A percentile compares a stretch with the other conserved stretches of the same genome.
These are phyloP conservation scores for Chaenodraco wilsoni DNA, from an alignment of 2,797 vertebrate genomes.

Conservation along the genomic window DNA sequence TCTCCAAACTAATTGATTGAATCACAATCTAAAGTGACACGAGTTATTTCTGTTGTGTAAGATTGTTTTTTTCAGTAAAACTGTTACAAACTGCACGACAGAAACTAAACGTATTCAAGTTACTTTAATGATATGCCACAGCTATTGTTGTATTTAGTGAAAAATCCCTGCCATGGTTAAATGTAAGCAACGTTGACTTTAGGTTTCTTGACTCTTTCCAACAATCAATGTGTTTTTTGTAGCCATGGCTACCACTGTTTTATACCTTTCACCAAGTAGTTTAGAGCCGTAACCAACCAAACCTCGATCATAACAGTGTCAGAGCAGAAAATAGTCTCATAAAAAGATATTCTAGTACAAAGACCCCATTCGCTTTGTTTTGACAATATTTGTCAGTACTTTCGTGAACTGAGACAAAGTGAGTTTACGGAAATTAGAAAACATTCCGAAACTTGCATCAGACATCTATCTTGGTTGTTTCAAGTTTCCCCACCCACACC, in stretches of 20 bases:
- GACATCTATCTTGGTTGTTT: not conserved
- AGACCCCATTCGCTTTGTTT: too few species aligned
- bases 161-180: not conserved
- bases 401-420: too few species aligned
- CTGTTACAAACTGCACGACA: not conserved
- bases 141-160: not conserved
- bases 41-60: not conserved
- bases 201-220: not conserved
- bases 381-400: too few species aligned
- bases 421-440: too few species aligned
- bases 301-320: not conserved
- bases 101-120: not conserved
- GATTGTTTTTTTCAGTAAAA: not conserved
- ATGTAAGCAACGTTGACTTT: not conserved
- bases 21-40: not conserved
- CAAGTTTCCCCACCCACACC: not conserved
- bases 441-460: not conserved
- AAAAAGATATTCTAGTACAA: too few species aligned
- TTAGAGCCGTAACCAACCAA: not conserved
- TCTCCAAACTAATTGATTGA: not conserved
- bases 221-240: not conserved
- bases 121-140: not conserved
- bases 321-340: not conserved
- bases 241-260: not conserved
- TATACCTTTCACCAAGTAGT: not conserved